Evolutionary conservation across 2,888 invertebrate genomes (phyloP).

Genomic region (Caenorhabditis drosophilae): DNA sequence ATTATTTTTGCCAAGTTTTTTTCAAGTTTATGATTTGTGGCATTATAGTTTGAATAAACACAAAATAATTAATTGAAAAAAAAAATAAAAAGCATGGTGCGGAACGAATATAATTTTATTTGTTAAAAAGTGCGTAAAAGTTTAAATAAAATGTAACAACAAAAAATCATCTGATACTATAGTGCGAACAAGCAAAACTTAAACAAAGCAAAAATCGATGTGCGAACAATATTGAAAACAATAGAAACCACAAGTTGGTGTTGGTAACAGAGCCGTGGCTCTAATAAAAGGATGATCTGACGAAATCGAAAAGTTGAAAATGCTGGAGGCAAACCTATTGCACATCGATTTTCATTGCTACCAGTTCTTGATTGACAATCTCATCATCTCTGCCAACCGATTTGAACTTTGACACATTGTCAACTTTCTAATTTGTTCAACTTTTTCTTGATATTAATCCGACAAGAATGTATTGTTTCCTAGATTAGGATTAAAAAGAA

Average conservation of each 20-base stretch:
- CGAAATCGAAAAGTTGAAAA: too few relatives aligned
- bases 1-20: too few relatives aligned
- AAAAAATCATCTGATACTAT: background rate
- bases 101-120: too few relatives aligned
- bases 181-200: background rate
- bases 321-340: too few relatives aligned
- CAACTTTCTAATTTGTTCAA: background rate
- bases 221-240: background rate
- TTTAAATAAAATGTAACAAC: background rate
- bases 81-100: too few relatives aligned
- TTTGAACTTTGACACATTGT: background rate
- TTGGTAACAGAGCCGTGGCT: background rate
- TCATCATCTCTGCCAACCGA: background rate
- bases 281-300: too few relatives aligned
- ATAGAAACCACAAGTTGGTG: background rate
- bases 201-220: background rate
- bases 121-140: too few relatives aligned
- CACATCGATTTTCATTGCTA: background rate
- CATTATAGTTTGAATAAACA: too few relatives aligned
- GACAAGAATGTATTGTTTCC: background rate
- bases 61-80: too few relatives aligned
- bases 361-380: background rate
- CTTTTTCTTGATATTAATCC: background rate
- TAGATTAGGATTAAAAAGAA: background rate
- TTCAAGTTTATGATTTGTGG: too few relatives aligned